These are phyloP conservation scores for Hyles vespertilio DNA, from an alignment of 1,140 invertebrate genomes.

Conservation along the genomic window DNA sequence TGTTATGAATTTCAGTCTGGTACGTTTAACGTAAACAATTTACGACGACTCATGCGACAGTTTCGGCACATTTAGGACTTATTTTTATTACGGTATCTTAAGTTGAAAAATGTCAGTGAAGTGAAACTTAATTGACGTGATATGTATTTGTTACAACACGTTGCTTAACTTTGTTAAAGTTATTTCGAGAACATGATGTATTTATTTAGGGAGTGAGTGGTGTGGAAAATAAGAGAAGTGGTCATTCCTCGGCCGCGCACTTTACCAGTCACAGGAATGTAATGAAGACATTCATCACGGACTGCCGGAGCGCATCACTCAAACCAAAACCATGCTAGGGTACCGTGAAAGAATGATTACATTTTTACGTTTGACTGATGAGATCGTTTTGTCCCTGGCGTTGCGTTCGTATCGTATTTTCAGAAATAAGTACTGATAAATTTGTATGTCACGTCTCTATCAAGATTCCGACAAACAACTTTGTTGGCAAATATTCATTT, in stretches of 20 bases:
- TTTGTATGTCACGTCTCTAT: background rate
- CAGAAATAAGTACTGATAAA: constrained; percentile 4
- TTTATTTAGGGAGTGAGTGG: too few relatives aligned
- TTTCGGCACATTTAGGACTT: too few relatives aligned
- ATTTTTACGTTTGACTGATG: constrained; percentile 35
- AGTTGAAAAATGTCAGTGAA: too few relatives aligned
- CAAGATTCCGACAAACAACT: background rate
- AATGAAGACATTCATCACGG: constrained; percentile 50
- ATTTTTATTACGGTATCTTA: too few relatives aligned
- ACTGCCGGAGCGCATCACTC: constrained; percentile 28
- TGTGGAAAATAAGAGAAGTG: constrained; percentile 39
- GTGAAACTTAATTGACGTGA: too few relatives aligned
- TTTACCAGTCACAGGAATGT: constrained; percentile 40
- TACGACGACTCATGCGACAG: too few relatives aligned
- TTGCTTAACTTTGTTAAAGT: too few relatives aligned
- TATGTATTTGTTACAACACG: too few relatives aligned
- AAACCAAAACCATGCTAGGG: constrained; percentile 27
- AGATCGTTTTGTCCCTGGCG: constrained; percentile 2
- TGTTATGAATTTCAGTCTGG: too few relatives aligned
- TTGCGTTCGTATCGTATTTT: background rate
- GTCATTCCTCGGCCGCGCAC: constrained; percentile 39
- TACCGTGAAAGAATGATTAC: constrained; percentile 31
- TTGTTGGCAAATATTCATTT: background rate
- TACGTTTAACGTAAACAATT: too few relatives aligned
- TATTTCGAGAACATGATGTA: too few relatives aligned